phyloP scores from a whole-genome alignment of 2,797 vertebrate genomes.

The Schizopygopsis malacanthus region DNA sequence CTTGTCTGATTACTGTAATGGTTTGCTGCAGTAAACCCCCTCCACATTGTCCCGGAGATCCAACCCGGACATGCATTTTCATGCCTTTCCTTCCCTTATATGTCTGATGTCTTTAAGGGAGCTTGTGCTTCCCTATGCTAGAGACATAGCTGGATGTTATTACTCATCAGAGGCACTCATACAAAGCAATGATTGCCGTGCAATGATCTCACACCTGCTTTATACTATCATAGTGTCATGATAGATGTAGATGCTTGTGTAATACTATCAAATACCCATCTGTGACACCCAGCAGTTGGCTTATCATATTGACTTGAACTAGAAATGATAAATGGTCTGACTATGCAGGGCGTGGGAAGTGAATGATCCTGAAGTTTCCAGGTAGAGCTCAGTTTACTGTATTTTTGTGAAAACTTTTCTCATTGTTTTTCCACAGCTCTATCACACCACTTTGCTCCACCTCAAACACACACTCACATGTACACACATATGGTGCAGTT shows the following conservation, averaged over 20 bases:
- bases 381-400: neutral
- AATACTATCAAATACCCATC: neutral
- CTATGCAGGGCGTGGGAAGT: neutral
- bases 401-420: constrained; percentile 3
- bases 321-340: constrained; percentile 27
- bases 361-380: neutral
- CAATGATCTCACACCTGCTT: constrained; percentile 44
- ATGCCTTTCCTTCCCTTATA: constrained; percentile 9
- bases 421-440: constrained; percentile 1
- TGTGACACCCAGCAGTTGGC: neutral
- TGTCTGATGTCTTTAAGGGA: constrained; percentile 25
- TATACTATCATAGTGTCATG: constrained; percentile 14
- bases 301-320: neutral
- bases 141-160: constrained; percentile 9
- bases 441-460: constrained; percentile 31
- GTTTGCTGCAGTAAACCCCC: constrained; percentile 22
- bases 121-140: neutral
- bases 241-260: constrained; percentile 10
- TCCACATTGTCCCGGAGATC: constrained; percentile 44
- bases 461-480: neutral
- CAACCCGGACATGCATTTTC: constrained; percentile 48
- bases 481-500: constrained; percentile 9
- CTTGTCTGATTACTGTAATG: constrained; percentile 39
- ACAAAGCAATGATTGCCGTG: constrained; percentile 38
- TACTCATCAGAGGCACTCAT: constrained; percentile 34